Base-by-base conservation (phyloP, 2,113 vertebrate genomes). In the Pimephales promelas region DNA sequence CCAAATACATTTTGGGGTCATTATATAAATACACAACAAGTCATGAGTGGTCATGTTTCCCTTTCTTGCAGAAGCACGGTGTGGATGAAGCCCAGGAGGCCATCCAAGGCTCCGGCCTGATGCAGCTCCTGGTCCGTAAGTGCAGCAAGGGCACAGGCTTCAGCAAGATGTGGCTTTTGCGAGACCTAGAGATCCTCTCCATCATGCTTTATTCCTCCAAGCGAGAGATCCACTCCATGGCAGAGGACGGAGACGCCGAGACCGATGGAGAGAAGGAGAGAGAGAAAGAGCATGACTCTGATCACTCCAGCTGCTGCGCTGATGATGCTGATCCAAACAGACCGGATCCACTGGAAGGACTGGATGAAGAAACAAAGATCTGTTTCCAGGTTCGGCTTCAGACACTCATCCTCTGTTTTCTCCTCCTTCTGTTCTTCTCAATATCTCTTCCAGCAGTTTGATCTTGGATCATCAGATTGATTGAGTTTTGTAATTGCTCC, bases 141-240 rank as follows among this genome's bases (percentile, higher is more conserved):
- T 98, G 98, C 89, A 98, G 97, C 90, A 99, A 98, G 90, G 98
- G 98, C 14, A 99, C 98, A 0, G 98, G 98, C 84, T 99, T 99
- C 91, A 99, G 97, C 88, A 99, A 99, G 90, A 97, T 97, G 18
- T 99, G 98, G 98, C 93, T 99, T 56, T 95, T 99, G 64, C 92
- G 97, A 22, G 98, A 99, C 90, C 89, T 99, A 49, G 98, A 99
- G 95, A 97, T 98, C 85, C 94, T 99, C 76, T 99, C 97, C 72
- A 96, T 99, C 90, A 97, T 99, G 96, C 94, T 99, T 22, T 98
- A 98, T 90, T 98, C 97, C 16, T 99, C 97, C 28, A 99, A 99
- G 91, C 96, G 96, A 82, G 97, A 98, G 88, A 96, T 95, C 82
- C 95, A 92, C 76, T 95, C 91, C 83, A 91, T 95, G 91, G 92